A percentile compares a stretch with the other conserved stretches of the same genome.
Conservation (phyloP, 2,797 vertebrate species). For the Spatula versicolor region DNA sequence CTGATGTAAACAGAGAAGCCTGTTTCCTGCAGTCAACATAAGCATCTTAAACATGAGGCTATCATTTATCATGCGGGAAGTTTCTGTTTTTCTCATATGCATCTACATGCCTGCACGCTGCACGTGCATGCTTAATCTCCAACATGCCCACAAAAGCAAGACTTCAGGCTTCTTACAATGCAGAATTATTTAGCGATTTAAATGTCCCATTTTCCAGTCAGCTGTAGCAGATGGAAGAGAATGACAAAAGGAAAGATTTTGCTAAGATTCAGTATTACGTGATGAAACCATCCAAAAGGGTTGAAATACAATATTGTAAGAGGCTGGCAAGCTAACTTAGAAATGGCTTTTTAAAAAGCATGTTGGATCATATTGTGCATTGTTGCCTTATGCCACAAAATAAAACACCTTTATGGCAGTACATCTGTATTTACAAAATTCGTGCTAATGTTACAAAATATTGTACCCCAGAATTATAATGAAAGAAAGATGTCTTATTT, state of each 20-base stretch:
- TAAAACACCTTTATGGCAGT: not conserved
- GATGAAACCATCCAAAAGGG: not conserved
- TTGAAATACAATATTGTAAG: not conserved
- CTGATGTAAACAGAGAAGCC: not conserved
- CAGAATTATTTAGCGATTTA: not conserved
- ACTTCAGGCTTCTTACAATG: not conserved
- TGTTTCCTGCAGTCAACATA: not conserved
- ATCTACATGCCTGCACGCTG: not conserved
- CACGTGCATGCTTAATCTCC: not conserved
- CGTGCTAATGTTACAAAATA: not conserved
- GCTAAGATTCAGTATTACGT: not conserved
- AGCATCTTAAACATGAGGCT: fast-evolving
- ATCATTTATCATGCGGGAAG: not conserved
- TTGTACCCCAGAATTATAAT: not conserved
- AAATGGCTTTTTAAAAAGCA: not conserved
- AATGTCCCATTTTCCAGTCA: not conserved
- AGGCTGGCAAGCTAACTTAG: not conserved
- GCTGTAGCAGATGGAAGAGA: not conserved
- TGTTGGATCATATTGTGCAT: not conserved
- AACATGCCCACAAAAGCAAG: not conserved
- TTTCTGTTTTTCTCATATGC: not conserved
- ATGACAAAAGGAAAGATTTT: not conserved
- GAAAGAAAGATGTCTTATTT: not conserved
- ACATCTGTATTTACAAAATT: not conserved
- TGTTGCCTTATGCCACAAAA: not conserved